Evolutionary conservation across 2,888 invertebrate genomes (phyloP), one percentile per base, ranked within the genome.

Genomic region (Tenodera sinensis): DNA sequence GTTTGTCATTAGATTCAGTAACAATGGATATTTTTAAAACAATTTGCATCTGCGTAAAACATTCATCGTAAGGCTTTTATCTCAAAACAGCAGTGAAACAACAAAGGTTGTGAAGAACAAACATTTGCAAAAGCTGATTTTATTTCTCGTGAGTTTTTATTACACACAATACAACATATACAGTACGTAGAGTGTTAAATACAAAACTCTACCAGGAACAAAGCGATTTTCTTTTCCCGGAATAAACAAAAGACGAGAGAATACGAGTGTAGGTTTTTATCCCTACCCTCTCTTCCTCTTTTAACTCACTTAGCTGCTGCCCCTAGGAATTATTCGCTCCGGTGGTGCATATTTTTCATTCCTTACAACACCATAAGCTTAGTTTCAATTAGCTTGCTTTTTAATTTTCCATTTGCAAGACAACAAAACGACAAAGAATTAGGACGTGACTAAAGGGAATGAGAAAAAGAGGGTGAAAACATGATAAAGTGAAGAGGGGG

Each of bases 361-460:
- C 88, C 84, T 47, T 87, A 88, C 84, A 83, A 28, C 88, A 54
- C 42, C 71, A 85, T 54, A 47, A 84, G 90, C 89, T 90, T 90
- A 85, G 90, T 90, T 88, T 89, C 90, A 90, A 90, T 90, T 90
- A 90, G 89, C 83, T 84, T 14, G n/a, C 88, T 90, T 90, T 90
- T 89, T 90, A 90, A 90, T 90, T 87, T 89, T 87, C 87, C 89
- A 84, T 88, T 84, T 86, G 87, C 88, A 82, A 88, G 54, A 71
- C 28, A 30, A 85, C 84, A 89, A 90, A 88, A 88, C 83, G 83
- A 83, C 42, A 89, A 88, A 88, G 88, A 88, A 88, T 87, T 82
- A 87, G 87, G 1, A 87, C 82, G 42, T 87, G 34, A 30, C 71
- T 28, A 42, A 42, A 34, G 34, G 42, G 81, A 88, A 34, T 28